Evolutionary conservation across 2,797 vertebrate species (phyloP).

Genomic region (Microctenopoma stevenorrisi): DNA sequence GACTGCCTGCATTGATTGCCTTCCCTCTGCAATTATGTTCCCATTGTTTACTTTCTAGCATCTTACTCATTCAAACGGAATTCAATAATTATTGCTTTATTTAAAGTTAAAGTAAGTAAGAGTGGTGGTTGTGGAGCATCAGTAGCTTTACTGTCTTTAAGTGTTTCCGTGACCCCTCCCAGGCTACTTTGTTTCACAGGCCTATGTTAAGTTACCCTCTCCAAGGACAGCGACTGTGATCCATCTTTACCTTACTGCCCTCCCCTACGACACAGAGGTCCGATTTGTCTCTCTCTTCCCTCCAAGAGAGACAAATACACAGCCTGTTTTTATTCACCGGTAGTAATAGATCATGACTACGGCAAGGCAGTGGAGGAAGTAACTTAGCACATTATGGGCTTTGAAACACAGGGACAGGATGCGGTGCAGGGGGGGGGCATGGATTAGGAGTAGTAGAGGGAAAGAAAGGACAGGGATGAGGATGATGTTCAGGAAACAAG

Average conservation of each 20-base stretch:
- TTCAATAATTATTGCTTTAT: conserved; percentile 99
- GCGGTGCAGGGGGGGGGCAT: conserved; percentile 43
- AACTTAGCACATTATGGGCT: conserved; percentile 63
- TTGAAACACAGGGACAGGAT: conserved; percentile 63
- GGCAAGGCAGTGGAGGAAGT: conserved; percentile 57
- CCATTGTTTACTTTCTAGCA: conserved; percentile 99
- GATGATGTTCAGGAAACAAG: conserved; percentile 75
- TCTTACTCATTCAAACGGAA: conserved; percentile 99
- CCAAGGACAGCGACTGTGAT: conserved; percentile 71
- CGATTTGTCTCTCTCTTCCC: conserved; percentile 59
- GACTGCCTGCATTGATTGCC: conserved; percentile 99
- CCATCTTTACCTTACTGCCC: conserved; percentile 67
- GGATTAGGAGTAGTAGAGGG: conserved; percentile 55
- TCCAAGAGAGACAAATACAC: conserved; percentile 72
- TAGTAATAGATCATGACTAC: conserved; percentile 77
- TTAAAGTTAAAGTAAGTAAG: conserved; percentile 99
- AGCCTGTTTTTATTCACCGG: conserved; percentile 71
- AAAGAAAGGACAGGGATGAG: conserved; percentile 58
- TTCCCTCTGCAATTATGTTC: conserved; percentile 99
- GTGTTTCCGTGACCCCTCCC: conserved; percentile 66
- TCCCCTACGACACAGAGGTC: conserved; percentile 62
- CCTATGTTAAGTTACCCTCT: conserved; percentile 67
- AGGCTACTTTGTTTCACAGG: conserved; percentile 65
- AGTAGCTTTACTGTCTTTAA: conserved; percentile 85
- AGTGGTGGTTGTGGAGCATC: conserved; percentile 83